These are phyloP conservation scores for Ailuropoda melanoleuca DNA, from an alignment of 2,113 vertebrate species.

Conservation along the genomic window DNA sequence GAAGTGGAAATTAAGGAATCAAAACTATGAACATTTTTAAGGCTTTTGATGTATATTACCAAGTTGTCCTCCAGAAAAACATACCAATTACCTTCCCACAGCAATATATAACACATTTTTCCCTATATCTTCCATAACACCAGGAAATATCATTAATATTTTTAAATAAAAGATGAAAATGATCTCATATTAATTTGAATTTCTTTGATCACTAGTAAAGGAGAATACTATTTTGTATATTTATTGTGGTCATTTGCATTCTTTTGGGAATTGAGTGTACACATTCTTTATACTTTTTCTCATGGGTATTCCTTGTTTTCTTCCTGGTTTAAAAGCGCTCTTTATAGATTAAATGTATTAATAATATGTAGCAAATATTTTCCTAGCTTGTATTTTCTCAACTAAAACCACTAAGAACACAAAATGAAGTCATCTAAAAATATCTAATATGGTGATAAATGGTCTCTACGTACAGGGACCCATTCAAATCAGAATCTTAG, in stretches of 20 bases:
- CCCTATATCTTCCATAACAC: neutral
- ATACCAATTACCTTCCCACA: neutral
- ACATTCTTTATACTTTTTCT: neutral
- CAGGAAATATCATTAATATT: neutral
- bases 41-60: neutral
- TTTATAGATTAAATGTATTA: neutral
- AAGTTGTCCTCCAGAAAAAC: neutral
- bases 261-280: neutral
- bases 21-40: neutral
- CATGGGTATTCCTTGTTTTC: neutral
- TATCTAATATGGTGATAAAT: neutral
- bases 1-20: neutral
- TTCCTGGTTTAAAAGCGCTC: neutral
- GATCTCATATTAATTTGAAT: neutral
- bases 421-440: neutral
- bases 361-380: neutral
- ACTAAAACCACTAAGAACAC: neutral
- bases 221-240: neutral
- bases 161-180: neutral
- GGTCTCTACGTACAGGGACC: neutral
- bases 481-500: neutral
- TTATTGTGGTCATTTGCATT: neutral
- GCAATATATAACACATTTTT: neutral
- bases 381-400: neutral
- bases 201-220: neutral